phyloP scores from a whole-genome alignment of 64 coral and sea anemone species.

The Hydrozoanthus tunicans region DNA sequence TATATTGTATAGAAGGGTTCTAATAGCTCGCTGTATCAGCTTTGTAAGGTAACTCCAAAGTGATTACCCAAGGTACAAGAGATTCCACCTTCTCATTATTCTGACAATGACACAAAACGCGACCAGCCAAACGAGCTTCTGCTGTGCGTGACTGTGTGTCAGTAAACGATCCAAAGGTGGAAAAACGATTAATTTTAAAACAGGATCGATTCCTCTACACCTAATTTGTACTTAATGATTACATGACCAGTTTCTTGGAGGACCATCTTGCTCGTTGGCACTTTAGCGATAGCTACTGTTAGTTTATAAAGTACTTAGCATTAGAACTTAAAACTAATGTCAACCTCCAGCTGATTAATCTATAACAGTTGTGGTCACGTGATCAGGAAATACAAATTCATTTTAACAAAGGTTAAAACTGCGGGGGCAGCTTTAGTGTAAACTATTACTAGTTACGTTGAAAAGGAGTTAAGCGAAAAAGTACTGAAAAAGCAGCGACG shows the following conservation, averaged over 20 bases:
- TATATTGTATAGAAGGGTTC: conserved; percentile 35
- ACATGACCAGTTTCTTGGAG: conserved; percentile 3
- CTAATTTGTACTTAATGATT: background rate
- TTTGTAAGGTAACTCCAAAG: conserved; percentile 47
- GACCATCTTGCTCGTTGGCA: conserved; percentile 10
- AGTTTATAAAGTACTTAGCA: background rate
- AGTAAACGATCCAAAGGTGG: conserved; percentile 6
- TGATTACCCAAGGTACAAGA: conserved; percentile 39
- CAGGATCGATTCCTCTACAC: conserved; percentile 34
- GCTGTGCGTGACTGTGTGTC: background rate
- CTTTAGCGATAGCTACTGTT: conserved; percentile 26
- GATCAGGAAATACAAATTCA: too few relatives aligned
- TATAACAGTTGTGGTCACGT: too few relatives aligned
- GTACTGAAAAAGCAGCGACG: too few relatives aligned
- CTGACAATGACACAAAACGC: background rate
- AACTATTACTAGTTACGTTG: too few relatives aligned
- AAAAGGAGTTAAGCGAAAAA: too few relatives aligned
- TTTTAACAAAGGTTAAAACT: too few relatives aligned
- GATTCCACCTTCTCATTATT: conserved; percentile 28
- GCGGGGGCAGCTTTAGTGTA: too few relatives aligned
- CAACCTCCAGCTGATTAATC: too few relatives aligned
- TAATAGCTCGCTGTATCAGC: conserved; percentile 46
- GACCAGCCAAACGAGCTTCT: conserved; percentile 12
- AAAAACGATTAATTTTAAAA: conserved; percentile 27
- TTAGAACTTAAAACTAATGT: too few relatives aligned